Percentiles rank a stretch among this genome's conserved stretches.
phyloP scores from a whole-genome alignment of 2,797 vertebrate genomes.

The Acanthurus leucopareius region DNA sequence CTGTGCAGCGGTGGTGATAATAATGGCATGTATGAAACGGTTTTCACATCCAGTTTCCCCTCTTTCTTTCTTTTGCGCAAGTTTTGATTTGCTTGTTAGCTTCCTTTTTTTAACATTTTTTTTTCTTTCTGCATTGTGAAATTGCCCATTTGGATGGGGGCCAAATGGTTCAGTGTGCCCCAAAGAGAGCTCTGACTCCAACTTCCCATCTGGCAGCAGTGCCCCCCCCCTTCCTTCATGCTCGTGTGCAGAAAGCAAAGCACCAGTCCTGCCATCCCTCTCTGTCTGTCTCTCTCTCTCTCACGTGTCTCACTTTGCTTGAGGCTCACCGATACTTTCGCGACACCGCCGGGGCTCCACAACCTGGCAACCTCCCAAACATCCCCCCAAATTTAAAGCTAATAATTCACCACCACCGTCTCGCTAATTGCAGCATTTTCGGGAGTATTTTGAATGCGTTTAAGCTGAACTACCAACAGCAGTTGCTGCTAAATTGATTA shows the following conservation, averaged over 20 bases:
- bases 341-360: slow-evolving; percentile 25
- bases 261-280: slow-evolving; percentile 7
- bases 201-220: slow-evolving; percentile 74
- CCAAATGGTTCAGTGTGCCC: slow-evolving; percentile 70
- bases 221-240: slow-evolving; percentile 6
- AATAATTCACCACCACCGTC: slow-evolving; percentile 41
- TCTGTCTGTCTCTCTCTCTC: slow-evolving; percentile 6
- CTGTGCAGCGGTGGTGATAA: slow-evolving; percentile 48
- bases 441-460: slow-evolving; percentile 56
- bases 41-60: slow-evolving; percentile 22
- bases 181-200: slow-evolving; percentile 63
- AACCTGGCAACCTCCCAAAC: slow-evolving; percentile 52
- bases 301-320: slow-evolving; percentile 44
- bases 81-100: slow-evolving; percentile 54
- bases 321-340: slow-evolving; percentile 23
- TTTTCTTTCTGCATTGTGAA: slow-evolving; percentile 35
- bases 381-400: slow-evolving; percentile 49
- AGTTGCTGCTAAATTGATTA: slow-evolving; percentile 68
- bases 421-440: slow-evolving; percentile 62
- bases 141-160: slow-evolving; percentile 68
- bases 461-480: slow-evolving; percentile 65
- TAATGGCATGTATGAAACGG: slow-evolving; percentile 35
- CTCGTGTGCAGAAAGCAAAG: slow-evolving; percentile 56
- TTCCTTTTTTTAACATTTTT: not conserved
- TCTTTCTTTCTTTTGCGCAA: slow-evolving; percentile 36